Percentiles rank a stretch among this genome's conserved stretches.
Conservation (phyloP, 2,797 vertebrate genomes). For the Xenops minutus region DNA sequence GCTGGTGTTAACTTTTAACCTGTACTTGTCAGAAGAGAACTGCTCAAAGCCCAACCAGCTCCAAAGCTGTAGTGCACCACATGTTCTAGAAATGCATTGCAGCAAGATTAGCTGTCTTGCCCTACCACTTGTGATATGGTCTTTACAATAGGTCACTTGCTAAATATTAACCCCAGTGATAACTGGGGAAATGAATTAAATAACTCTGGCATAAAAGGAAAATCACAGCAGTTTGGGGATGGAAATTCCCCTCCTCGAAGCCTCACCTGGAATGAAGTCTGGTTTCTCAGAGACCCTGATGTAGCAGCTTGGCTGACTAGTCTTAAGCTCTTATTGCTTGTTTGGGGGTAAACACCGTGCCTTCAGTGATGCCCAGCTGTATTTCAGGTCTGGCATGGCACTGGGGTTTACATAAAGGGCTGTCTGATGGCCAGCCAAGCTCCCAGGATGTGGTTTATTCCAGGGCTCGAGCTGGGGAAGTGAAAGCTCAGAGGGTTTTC, state of each 20-base stretch:
- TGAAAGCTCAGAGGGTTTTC: background rate
- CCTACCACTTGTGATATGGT: background rate
- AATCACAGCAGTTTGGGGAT: background rate
- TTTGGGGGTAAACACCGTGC: background rate
- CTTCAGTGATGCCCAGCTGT: background rate
- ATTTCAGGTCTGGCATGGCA: background rate
- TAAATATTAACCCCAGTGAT: slow-evolving; percentile 24
- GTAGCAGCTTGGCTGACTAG: accelerated
- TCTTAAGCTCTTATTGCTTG: background rate
- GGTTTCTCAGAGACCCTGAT: background rate
- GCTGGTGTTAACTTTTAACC: slow-evolving; percentile 9
- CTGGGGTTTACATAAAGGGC: background rate
- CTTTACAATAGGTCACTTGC: background rate
- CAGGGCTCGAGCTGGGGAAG: background rate
- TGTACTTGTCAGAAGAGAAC: background rate
- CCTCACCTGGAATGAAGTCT: background rate
- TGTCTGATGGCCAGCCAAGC: background rate
- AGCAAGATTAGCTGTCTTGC: background rate
- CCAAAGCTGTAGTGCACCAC: background rate
- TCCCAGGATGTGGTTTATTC: background rate
- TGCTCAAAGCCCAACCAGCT: background rate
- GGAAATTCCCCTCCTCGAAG: background rate
- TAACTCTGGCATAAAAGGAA: background rate
- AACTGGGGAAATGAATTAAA: background rate
- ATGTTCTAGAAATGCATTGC: background rate